Conservation (phyloP, 2,113 vertebrate genomes). For the Leptobrachium ailaonicum region DNA sequence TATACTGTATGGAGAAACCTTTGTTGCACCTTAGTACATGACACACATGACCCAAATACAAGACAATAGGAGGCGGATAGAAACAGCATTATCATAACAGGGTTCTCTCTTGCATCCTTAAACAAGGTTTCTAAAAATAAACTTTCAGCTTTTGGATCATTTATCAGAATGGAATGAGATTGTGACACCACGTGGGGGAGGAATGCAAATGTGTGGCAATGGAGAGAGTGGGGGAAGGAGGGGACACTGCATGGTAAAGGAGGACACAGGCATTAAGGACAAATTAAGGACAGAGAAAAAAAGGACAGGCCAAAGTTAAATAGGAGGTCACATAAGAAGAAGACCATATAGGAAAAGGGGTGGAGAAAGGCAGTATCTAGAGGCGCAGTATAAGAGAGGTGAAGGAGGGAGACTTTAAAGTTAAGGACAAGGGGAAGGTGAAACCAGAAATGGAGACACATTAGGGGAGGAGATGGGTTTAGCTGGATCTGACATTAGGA, state of each 20-base stretch:
- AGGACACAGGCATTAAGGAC: neutral
- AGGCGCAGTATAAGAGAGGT: no score
- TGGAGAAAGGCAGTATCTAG: no score
- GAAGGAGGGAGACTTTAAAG: no score
- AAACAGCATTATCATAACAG: no score
- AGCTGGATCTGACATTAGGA: no score
- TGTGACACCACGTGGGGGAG: neutral
- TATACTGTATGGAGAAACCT: neutral
- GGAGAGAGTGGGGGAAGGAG: neutral
- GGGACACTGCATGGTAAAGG: neutral
- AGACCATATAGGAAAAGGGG: no score
- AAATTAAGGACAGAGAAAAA: neutral
- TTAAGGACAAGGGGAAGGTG: no score
- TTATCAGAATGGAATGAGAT: slow-evolving; percentile 17
- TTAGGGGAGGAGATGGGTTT: no score
- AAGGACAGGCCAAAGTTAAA: neutral
- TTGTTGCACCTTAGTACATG: neutral
- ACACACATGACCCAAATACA: slow-evolving; percentile 36
- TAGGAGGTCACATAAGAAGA: no score
- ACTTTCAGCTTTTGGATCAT: slow-evolving; percentile 13
- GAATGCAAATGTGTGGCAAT: neutral
- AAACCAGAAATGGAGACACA: no score
- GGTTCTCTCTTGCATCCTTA: slow-evolving; percentile 27
- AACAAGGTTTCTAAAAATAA: slow-evolving; percentile 34
- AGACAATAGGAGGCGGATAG: no score